Percentiles rank a stretch among this genome's conserved stretches.
Evolutionary conservation across 2,888 invertebrate species (phyloP).

Genomic region (Dasysyrphus tricinctus): DNA sequence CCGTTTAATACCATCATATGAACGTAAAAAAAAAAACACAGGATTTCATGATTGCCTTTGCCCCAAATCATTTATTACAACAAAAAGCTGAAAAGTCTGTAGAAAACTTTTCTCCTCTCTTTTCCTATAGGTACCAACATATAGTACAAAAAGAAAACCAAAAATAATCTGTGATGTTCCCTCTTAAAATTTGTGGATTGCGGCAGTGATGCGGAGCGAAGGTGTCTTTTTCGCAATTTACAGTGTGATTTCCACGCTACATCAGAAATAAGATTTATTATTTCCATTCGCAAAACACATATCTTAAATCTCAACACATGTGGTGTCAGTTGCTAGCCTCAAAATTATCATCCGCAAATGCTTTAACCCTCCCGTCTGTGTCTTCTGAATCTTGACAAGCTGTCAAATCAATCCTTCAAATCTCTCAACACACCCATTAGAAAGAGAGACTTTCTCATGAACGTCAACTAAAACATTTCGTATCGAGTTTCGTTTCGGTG

Average conservation of each 20-base stretch:
- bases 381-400: constrained; percentile 52
- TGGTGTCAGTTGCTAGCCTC: constrained; percentile 41
- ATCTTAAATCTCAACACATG: constrained; percentile 53
- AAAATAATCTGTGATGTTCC: constrained; percentile 25
- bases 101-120: neutral
- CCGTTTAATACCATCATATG: constrained; percentile 46
- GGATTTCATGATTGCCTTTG: constrained; percentile 64
- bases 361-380: neutral
- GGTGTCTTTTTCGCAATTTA: neutral
- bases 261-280: constrained; percentile 65
- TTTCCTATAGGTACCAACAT: neutral
- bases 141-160: constrained; percentile 12
- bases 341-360: constrained; percentile 52
- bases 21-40: constrained; percentile 27
- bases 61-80: constrained; percentile 67
- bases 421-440: constrained; percentile 49
- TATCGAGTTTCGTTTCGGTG: constrained; percentile 52
- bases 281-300: constrained; percentile 63
- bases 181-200: neutral
- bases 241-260: neutral
- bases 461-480: constrained; percentile 66
- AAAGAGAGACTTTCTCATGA: constrained; percentile 64
- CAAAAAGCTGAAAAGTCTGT: constrained; percentile 29
- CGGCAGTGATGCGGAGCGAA: neutral
- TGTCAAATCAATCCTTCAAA: constrained; percentile 70